Evolutionary conservation across 2,888 invertebrate species (phyloP).

Genomic region (Volucella inanis): DNA sequence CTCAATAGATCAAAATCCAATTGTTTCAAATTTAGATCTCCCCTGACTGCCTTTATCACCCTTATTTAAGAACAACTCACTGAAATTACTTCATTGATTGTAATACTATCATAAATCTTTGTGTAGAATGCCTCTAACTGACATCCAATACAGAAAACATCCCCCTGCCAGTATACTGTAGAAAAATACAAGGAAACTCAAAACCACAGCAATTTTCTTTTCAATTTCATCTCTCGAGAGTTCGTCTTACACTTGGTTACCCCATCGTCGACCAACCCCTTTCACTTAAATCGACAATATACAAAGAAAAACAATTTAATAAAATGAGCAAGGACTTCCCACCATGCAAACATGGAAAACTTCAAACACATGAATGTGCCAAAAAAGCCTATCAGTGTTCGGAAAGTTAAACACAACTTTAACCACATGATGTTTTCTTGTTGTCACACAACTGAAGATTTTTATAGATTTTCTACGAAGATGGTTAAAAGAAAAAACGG

Average conservation of each 20-base stretch:
- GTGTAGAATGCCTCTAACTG: slow-evolving; percentile 47
- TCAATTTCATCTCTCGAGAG: slow-evolving; percentile 48
- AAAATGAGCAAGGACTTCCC: slow-evolving; percentile 17
- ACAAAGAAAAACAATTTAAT: slow-evolving; percentile 42
- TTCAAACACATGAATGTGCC: background rate
- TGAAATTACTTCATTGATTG: slow-evolving; percentile 32
- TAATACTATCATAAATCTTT: slow-evolving; percentile 56
- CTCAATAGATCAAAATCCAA: too few species aligned
- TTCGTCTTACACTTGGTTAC: slow-evolving; percentile 11
- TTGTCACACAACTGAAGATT: background rate
- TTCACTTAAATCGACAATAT: slow-evolving; percentile 6
- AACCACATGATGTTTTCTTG: background rate
- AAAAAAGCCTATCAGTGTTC: slow-evolving; percentile 42
- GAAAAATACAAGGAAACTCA: slow-evolving; percentile 18
- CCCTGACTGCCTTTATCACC: slow-evolving; percentile 30
- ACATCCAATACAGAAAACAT: slow-evolving; percentile 46
- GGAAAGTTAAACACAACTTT: slow-evolving; percentile 3
- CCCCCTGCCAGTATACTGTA: background rate
- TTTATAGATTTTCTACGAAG: too few species aligned
- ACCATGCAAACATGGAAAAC: background rate
- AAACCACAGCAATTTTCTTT: slow-evolving; percentile 57
- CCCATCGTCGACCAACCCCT: background rate
- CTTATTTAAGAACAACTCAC: slow-evolving; percentile 35
- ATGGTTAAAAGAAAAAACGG: too few species aligned
- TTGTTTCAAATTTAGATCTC: background rate